Evolutionary conservation across 2,888 invertebrate species (phyloP).

Genomic region (Antitype chi): DNA sequence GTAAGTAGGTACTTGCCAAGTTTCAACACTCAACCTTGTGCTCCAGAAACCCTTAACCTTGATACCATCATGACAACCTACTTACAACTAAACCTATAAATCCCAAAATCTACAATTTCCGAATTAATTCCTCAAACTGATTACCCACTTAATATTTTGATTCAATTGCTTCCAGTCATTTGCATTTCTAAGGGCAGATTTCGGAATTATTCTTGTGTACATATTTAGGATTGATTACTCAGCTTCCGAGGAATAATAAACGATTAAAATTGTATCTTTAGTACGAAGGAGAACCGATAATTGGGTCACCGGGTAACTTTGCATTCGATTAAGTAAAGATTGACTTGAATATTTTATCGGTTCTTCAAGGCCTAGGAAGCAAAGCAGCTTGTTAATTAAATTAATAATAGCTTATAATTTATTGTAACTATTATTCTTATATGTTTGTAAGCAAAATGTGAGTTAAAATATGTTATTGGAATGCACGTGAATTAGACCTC

Average conservation of each 20-base stretch:
- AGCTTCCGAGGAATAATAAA: constrained; percentile 25
- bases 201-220: constrained; percentile 21
- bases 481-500: too few relatives aligned
- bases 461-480: too few relatives aligned
- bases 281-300: constrained; percentile 22
- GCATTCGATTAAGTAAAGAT: constrained; percentile 37
- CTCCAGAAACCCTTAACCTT: not conserved
- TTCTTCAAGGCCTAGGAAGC: not conserved
- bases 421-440: too few relatives aligned
- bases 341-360: constrained; percentile 33
- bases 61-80: not conserved
- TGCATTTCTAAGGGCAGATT: constrained; percentile 28
- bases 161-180: constrained; percentile 42
- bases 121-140: constrained; percentile 30
- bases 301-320: constrained; percentile 44
- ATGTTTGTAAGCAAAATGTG: too few relatives aligned
- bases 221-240: constrained; percentile 46
- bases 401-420: too few relatives aligned
- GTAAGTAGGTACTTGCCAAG: not conserved
- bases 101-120: constrained; percentile 32
- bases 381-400: not conserved
- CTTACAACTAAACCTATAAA: constrained; percentile 25
- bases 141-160: constrained; percentile 39
- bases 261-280: constrained; percentile 42
- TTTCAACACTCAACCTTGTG: not conserved